Base-by-base conservation (phyloP, 2,797 vertebrate species). In the Ctenosaura bakeri region DNA sequence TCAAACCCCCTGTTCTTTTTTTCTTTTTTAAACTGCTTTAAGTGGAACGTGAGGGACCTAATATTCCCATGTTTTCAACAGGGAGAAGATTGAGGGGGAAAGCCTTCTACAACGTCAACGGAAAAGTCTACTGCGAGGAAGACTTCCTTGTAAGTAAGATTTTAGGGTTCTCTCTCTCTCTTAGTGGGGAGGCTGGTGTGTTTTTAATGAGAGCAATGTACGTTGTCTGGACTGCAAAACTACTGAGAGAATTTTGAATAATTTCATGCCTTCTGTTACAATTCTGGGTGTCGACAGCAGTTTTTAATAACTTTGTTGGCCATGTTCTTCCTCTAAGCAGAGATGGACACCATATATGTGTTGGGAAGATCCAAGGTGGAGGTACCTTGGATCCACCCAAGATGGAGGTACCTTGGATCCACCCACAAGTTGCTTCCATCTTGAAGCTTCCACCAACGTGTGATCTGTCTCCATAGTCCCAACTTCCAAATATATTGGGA, bases 71-170 rank as follows among this genome's bases (percentile, higher is more conserved):
- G 1, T 92, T 89, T 46, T 93, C 93, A 83, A 88, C 96, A 99
- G 99, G 99, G 93, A 98, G 99, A 97, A 97, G 99, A 92, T 97
- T 99, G 85, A 98, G 99, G 83, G 99, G 99, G 87, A 99, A 99
- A 95, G 99, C 99, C 0, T 99, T 99, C 97, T 99, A 99, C 97
- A 99, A 98, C 0, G 98, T 99, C 95, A 99, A 98, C 9, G 99
- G 99, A 89, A 99, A 99, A 92, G 99, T 99, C 92, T 99, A 99
- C 96, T 99, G 99, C 92, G 99, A 99, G 96, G 99, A 99, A 96
- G 99, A 99, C 95, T 99, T 99, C 96, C 97, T 99, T 98, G 99
- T 99, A 97, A 98, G 98, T 98, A 94, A 92, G 24, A 91, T 91
- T 94, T 92, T 83, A 91, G 94, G 50, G 90, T 0, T 86, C 88